Base-by-base conservation (phyloP, 2,113 vertebrate genomes). In the Gymnorhina tibicen region DNA sequence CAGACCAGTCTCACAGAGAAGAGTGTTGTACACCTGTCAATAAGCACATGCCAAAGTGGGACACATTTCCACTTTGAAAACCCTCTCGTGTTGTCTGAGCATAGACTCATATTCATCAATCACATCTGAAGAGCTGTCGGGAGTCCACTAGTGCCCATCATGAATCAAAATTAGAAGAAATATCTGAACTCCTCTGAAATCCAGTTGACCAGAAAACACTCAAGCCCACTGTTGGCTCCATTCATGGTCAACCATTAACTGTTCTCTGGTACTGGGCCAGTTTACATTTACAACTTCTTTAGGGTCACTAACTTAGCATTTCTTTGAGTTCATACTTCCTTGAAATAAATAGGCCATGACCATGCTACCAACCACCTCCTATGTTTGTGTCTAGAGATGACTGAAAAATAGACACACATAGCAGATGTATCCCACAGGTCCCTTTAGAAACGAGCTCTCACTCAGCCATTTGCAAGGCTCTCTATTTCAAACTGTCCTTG, bases 311-410 rank as follows among this genome's bases (percentile, higher is more conserved):
- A 33, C 5, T 32, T 16, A 18, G 1, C 8, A 30, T 42, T 86
- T 77, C 44, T 55, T 62, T 15, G 16, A 4, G 9, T 46, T 75
- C 44, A 32, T 37, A 22, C 8, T 58, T 35, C n/a, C 27, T 64
- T 60, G 10, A 53, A 13, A n/a, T 21, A 50, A 85, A 14, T 20
- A 70, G 10, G 9, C 30, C 41, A 42, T 3, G 11, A 56, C 24
- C 2, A 0, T 9, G 16, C 46, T 77, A 56, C 11, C 6, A n/a
- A 6, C 18, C 1, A 1, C 14, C 28, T 81, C 37, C 24, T 32
- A 3, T 4, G 6, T n/a, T 21, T 49, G 12, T 42, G 50, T 68
- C 28, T 50, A 53, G n/a, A 69, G 37, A 13, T 13, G 23, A 62
- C 16, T 47, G n/a, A 77, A 77, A 52, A 72, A 78, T 23, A 78